phyloP scores from a whole-genome alignment of 2,797 vertebrate species.

The Poecile montanus region DNA sequence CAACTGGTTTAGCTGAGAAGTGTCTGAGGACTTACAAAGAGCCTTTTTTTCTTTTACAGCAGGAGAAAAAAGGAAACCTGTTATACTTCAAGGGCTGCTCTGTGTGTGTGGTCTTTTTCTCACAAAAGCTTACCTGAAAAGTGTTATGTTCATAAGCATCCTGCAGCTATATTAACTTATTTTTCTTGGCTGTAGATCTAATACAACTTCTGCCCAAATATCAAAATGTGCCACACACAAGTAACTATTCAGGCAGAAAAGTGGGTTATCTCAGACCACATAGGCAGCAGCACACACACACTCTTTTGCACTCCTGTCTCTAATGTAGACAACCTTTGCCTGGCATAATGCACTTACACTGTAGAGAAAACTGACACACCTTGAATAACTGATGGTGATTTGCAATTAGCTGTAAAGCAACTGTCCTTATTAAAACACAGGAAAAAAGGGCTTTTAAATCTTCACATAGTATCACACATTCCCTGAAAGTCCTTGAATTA shows the following conservation, averaged over 20 bases:
- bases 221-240: neutral
- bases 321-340: neutral
- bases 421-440: neutral
- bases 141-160: neutral
- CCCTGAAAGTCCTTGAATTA: neutral
- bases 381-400: neutral
- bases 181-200: neutral
- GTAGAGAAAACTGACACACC: neutral
- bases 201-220: neutral
- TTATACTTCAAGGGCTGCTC: neutral
- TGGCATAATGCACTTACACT: neutral
- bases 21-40: neutral
- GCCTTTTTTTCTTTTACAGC: neutral
- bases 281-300: neutral
- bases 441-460: neutral
- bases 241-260: neutral
- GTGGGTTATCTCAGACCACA: neutral
- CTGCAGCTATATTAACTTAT: neutral
- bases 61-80: neutral
- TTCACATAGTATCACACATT: neutral
- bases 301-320: neutral
- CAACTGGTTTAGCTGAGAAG: neutral
- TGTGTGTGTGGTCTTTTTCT: neutral
- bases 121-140: neutral
- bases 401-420: neutral